Percentiles rank a stretch among this genome's conserved stretches.
Evolutionary conservation across 2,888 invertebrate species (phyloP).

Genomic region (Mythimna loreyi): DNA sequence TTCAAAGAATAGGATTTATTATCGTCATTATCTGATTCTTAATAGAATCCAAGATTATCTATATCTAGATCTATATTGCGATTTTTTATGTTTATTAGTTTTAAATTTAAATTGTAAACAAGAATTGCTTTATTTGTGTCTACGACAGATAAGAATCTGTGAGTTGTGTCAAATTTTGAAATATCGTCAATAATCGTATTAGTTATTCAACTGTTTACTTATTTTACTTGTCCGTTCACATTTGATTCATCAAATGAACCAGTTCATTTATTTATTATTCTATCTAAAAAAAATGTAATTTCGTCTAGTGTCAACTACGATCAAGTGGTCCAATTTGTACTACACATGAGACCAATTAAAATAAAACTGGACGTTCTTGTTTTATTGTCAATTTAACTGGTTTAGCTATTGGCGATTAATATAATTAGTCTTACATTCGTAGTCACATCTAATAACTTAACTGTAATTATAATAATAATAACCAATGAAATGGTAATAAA

Average conservation of each 20-base stretch:
- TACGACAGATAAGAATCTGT: slow-evolving; percentile 18
- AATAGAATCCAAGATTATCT: slow-evolving; percentile 25
- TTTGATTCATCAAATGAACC: neutral
- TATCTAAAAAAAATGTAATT: slow-evolving; percentile 11
- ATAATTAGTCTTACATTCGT: slow-evolving; percentile 51
- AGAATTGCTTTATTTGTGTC: slow-evolving; percentile 22
- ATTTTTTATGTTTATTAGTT: slow-evolving; percentile 18
- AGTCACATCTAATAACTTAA: slow-evolving; percentile 46
- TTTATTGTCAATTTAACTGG: slow-evolving; percentile 42
- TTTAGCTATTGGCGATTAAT: slow-evolving; percentile 58
- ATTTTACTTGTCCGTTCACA: neutral
- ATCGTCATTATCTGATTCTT: slow-evolving; percentile 39
- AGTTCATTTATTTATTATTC: neutral
- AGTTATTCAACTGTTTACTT: no score
- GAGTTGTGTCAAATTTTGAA: neutral
- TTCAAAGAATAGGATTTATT: slow-evolving; percentile 47
- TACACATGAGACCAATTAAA: slow-evolving; percentile 53
- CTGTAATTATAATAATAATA: slow-evolving; percentile 58
- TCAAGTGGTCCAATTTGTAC: slow-evolving; percentile 56
- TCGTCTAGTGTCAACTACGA: slow-evolving; percentile 43
- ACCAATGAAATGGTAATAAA: slow-evolving; percentile 53
- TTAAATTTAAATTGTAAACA: slow-evolving; percentile 26
- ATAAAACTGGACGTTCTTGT: slow-evolving; percentile 50
- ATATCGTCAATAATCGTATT: neutral
- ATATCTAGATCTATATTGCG: slow-evolving; percentile 8